These are phyloP conservation scores for Synergus japonicus DNA, from an alignment of 2,888 invertebrate genomes.

Conservation along the genomic window DNA sequence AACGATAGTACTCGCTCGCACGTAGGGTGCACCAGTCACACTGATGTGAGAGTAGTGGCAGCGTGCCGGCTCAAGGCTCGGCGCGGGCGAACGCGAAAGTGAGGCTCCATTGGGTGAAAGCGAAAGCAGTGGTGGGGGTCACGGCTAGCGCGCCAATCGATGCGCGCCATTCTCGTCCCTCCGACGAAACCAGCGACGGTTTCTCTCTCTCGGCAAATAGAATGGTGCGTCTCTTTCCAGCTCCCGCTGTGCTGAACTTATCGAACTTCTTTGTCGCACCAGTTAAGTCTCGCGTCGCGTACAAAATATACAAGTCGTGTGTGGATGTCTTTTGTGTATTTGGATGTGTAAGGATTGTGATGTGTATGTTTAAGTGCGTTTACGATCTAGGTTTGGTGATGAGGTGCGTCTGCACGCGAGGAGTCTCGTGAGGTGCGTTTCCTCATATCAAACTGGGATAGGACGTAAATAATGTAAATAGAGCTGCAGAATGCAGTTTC, in stretches of 20 bases:
- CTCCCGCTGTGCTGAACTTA: constrained; percentile 37
- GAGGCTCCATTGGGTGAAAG: constrained; percentile 77
- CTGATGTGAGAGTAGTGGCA: constrained; percentile 60
- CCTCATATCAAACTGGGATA: constrained; percentile 5
- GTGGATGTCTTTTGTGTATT: not conserved
- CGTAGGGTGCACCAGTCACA: constrained; percentile 69
- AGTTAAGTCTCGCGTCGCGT: constrained; percentile 44
- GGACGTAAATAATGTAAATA: constrained; percentile 9
- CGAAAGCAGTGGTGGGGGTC: constrained; percentile 77
- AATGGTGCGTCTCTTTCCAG: constrained; percentile 25
- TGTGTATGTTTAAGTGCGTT: not conserved
- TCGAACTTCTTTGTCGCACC: constrained; percentile 47
- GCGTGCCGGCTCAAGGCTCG: constrained; percentile 68
- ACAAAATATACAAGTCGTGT: constrained; percentile 42
- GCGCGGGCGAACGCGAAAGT: constrained; percentile 76
- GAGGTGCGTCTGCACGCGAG: constrained; percentile 1
- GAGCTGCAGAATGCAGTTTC: not conserved
- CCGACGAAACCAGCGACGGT: constrained; percentile 51
- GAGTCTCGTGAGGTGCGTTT: constrained; percentile 29
- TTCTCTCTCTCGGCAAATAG: constrained; percentile 45
- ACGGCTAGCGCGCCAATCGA: constrained; percentile 77
- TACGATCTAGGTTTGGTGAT: constrained; percentile 1
- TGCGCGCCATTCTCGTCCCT: constrained; percentile 66
- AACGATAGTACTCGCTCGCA: constrained; percentile 62
- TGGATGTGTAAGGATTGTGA: not conserved